Evolutionary conservation across 2,888 invertebrate genomes (phyloP).

Genomic region (Athetis lepigone): DNA sequence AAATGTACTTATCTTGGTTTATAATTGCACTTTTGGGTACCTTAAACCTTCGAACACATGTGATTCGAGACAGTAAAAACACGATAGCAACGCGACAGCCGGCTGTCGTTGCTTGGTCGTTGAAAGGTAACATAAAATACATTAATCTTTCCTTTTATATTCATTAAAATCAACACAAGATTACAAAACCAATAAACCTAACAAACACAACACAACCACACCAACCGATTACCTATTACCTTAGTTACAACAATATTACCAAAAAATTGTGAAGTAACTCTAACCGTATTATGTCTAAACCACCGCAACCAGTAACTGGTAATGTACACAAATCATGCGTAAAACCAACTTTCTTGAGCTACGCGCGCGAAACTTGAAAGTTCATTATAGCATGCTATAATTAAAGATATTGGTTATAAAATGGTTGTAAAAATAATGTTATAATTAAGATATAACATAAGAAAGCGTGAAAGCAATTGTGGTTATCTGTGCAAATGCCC

Average conservation of each 20-base stretch:
- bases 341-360: conserved; percentile 55
- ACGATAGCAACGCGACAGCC: too few relatives aligned
- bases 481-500: conserved; percentile 24
- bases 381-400: conserved; percentile 46
- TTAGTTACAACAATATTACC: conserved; percentile 12
- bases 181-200: too few relatives aligned
- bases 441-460: conserved; percentile 43
- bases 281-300: conserved; percentile 59
- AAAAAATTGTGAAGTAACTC: conserved; percentile 53
- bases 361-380: conserved; percentile 58
- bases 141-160: too few relatives aligned
- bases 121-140: too few relatives aligned
- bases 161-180: too few relatives aligned
- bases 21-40: too few relatives aligned
- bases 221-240: too few relatives aligned
- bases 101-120: too few relatives aligned
- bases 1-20: too few relatives aligned
- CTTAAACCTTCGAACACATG: too few relatives aligned
- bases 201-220: too few relatives aligned
- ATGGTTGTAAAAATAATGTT: conserved; percentile 43
- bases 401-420: conserved; percentile 62
- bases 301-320: conserved; percentile 28
- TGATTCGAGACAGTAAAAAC: too few relatives aligned
- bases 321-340: conserved; percentile 53
- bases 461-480: conserved; percentile 48